phyloP scores from a whole-genome alignment of 1,140 invertebrate species.

The Triops longicaudatus region DNA sequence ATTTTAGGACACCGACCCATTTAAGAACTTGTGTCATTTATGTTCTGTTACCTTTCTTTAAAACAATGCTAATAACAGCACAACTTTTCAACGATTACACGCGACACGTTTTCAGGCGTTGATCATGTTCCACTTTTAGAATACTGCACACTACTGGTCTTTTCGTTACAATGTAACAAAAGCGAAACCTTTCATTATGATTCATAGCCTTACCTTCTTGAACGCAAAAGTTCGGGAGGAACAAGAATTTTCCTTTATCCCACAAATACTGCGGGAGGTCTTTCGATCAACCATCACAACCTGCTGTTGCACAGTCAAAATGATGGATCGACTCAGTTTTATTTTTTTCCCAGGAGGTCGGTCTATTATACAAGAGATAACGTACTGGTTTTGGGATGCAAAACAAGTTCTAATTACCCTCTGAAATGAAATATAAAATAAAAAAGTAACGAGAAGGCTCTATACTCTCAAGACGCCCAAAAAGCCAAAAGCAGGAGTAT shows the following conservation, averaged over 20 bases:
- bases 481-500: background rate
- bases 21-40: no score
- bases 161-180: no score
- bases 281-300: background rate
- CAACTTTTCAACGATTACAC: no score
- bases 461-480: background rate
- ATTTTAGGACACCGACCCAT: no score
- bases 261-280: background rate
- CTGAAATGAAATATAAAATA: background rate
- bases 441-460: no score
- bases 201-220: background rate
- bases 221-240: background rate
- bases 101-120: no score
- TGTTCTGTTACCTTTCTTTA: no score
- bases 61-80: no score
- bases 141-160: no score
- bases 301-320: constrained; percentile 2
- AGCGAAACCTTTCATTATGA: background rate
- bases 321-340: background rate
- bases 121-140: no score
- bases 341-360: background rate
- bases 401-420: constrained; percentile 8
- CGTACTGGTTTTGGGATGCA: background rate
- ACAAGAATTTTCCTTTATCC: background rate
- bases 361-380: constrained; percentile 1